Conservation (phyloP, 1,140 invertebrate species). For the Sycophila sp. region DNA sequence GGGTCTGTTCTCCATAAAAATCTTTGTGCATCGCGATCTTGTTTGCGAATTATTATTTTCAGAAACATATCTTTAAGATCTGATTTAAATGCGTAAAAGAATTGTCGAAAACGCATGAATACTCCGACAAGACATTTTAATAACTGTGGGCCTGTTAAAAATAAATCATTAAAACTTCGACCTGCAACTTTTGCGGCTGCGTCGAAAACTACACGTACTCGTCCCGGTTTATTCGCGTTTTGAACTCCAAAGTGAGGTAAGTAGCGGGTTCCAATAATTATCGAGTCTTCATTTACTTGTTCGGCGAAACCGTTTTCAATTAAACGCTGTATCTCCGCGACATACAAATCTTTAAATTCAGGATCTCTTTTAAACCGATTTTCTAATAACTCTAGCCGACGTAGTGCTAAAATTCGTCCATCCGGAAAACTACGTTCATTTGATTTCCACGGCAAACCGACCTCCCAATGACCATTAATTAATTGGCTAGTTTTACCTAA, state of each 20-base stretch:
- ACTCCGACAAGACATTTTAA: constrained; percentile 46
- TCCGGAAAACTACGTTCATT: not conserved
- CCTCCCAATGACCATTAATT: constrained; percentile 13
- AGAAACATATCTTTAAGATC: constrained; percentile 60
- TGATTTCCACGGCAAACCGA: constrained; percentile 32
- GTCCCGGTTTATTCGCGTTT: constrained; percentile 45
- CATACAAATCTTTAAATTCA: constrained; percentile 11
- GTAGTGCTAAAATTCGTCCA: not conserved
- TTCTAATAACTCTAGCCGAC: constrained; percentile 21
- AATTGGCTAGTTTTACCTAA: not conserved
- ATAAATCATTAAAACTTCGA: constrained; percentile 46
- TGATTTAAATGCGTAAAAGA: constrained; percentile 42
- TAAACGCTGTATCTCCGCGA: constrained; percentile 20
- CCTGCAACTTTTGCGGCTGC: too few species aligned
- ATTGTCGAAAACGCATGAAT: constrained; percentile 49
- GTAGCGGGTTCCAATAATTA: constrained; percentile 30
- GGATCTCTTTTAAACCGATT: constrained; percentile 4
- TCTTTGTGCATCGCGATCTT: constrained; percentile 46
- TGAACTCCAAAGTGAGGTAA: constrained; percentile 50
- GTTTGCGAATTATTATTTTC: constrained; percentile 44
- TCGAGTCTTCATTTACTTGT: not conserved
- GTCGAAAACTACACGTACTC: too few species aligned
- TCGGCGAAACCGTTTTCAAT: constrained; percentile 35
- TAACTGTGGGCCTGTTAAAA: constrained; percentile 49
- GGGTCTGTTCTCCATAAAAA: constrained; percentile 51